Conservation (phyloP, 2,113 vertebrate genomes). For the human region GRCh38 chr15:79081001-79081500, state of each 20-base stretch:
- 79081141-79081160: background rate
- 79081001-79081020: accelerated
- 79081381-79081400: background rate
- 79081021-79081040: accelerated
- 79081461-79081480: accelerated
- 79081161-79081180: background rate
- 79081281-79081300: background rate
- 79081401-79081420: background rate
- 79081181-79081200: background rate
- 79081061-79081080: background rate
- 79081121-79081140: background rate
- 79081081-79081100: background rate
- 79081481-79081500: no score
- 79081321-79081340: background rate
- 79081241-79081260: background rate
- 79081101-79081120: background rate
- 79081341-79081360: background rate
- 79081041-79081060: background rate
- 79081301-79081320: background rate
- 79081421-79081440: background rate
- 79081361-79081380: background rate
- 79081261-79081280: background rate
- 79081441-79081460: background rate
- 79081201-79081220: background rate
- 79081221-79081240: background rate